phyloP scores from a whole-genome alignment of 2,797 vertebrate genomes.

The Hemibagrus guttatus region DNA sequence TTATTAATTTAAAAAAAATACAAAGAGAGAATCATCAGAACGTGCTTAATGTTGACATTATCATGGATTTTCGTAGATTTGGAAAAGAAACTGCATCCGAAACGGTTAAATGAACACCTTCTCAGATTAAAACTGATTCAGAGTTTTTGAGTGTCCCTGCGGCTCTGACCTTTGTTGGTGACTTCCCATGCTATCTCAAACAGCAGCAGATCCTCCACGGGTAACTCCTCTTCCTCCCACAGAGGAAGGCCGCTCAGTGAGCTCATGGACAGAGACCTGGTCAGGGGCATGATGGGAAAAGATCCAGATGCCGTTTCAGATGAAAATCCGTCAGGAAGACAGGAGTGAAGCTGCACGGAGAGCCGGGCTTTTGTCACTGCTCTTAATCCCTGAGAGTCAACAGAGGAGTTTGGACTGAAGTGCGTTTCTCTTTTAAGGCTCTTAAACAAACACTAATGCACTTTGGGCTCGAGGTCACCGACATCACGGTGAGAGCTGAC shows the following conservation, averaged over 20 bases:
- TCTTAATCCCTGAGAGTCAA: conserved; percentile 1
- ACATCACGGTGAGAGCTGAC: conserved; percentile 29
- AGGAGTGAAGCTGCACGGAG: neutral
- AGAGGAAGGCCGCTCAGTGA: conserved; percentile 87
- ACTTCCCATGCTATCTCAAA: conserved; percentile 98
- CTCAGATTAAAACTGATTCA: neutral
- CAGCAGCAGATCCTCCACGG: conserved; percentile 86
- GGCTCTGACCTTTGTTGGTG: conserved; percentile 90
- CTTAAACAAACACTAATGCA: conserved; percentile 34
- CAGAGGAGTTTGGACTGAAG: conserved; percentile 15
- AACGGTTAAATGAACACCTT: neutral
- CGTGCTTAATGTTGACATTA: neutral
- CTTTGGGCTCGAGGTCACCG: conserved; percentile 54
- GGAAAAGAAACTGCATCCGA: too few species aligned
- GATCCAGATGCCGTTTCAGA: neutral
- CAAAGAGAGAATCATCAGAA: neutral
- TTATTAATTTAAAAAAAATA: neutral
- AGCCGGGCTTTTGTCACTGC: neutral
- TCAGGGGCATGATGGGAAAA: conserved; percentile 79
- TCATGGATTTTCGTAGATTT: too few species aligned
- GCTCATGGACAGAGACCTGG: conserved; percentile 87
- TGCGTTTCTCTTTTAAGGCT: neutral
- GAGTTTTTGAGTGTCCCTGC: neutral
- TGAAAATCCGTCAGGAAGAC: conserved; percentile 10
- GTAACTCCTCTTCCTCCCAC: conserved; percentile 86